Conservation (phyloP, 2,113 vertebrate genomes). For the Hydrochoerus hydrochaeris region DNA sequence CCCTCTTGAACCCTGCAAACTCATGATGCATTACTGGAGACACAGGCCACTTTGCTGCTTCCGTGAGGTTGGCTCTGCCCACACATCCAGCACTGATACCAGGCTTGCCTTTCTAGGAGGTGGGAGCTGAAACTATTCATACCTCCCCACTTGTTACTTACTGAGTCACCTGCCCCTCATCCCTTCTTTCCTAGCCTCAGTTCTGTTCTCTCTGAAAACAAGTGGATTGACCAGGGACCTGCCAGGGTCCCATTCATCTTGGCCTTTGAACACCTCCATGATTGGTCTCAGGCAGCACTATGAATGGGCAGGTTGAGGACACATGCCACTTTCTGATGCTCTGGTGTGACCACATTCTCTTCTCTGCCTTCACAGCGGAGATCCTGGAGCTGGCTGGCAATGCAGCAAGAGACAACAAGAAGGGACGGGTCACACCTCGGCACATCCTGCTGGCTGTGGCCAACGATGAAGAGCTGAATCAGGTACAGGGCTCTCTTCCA, state of each 20-base stretch:
- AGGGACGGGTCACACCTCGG: constrained; percentile 96
- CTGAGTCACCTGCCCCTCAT: background rate
- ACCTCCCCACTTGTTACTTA: background rate
- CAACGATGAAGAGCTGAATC: constrained; percentile 98
- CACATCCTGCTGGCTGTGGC: constrained; percentile 98
- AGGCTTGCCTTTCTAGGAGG: background rate
- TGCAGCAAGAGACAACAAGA: constrained; percentile 99
- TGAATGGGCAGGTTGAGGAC: background rate
- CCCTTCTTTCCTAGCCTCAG: background rate
- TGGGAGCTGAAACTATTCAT: background rate
- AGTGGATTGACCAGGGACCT: background rate
- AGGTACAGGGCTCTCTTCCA: constrained; percentile 86
- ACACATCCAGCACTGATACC: background rate
- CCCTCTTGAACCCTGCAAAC: background rate
- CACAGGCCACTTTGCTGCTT: background rate
- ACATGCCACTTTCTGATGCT: background rate
- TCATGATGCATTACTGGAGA: background rate
- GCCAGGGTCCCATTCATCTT: background rate
- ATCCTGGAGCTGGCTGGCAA: constrained; percentile 99
- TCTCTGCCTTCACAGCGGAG: constrained; percentile 89
- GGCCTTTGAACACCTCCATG: background rate
- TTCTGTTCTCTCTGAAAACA: background rate
- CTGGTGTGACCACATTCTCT: background rate
- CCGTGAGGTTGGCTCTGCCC: background rate
- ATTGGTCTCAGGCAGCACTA: background rate